Conservation (phyloP, 1,140 invertebrate species). For the Archivesica marissinica region DNA sequence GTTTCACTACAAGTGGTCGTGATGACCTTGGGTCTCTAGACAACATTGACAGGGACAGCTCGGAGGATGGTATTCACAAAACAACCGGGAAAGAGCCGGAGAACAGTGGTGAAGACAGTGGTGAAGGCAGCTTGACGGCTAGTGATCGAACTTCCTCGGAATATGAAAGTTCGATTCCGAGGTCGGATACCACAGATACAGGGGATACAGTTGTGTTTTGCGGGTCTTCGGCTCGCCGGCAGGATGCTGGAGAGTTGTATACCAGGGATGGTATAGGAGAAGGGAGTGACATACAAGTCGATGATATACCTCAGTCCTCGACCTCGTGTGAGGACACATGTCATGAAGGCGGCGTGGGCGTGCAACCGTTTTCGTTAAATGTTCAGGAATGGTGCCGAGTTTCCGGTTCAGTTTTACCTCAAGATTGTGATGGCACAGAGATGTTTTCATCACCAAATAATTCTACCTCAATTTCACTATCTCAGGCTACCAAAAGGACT, state of each 20-base stretch:
- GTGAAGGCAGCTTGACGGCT: slow-evolving; percentile 26
- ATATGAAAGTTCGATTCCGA: slow-evolving; percentile 22
- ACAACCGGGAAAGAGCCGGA: not conserved
- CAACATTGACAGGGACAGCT: slow-evolving; percentile 52
- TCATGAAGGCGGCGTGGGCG: slow-evolving; percentile 8
- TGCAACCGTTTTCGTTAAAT: not conserved
- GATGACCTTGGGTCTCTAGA: slow-evolving; percentile 55
- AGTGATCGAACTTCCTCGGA: slow-evolving; percentile 26
- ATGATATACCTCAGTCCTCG: slow-evolving; percentile 9
- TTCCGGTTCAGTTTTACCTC: slow-evolving; percentile 36
- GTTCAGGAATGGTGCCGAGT: slow-evolving; percentile 24
- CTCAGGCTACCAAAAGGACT: slow-evolving; percentile 26
- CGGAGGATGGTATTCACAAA: slow-evolving; percentile 39
- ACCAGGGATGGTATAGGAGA: not conserved
- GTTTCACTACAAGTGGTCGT: slow-evolving; percentile 9
- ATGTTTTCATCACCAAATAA: not conserved
- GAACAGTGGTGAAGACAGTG: slow-evolving; percentile 16
- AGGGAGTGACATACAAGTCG: not conserved
- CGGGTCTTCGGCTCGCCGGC: not conserved
- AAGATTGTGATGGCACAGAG: not conserved
- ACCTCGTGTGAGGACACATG: not conserved
- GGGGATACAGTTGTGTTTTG: slow-evolving; percentile 4
- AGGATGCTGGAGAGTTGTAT: not conserved
- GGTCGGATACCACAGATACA: slow-evolving; percentile 21
- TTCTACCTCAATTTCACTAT: slow-evolving; percentile 37